phyloP scores from a whole-genome alignment of 2,113 vertebrate genomes.

The Podiceps cristatus region DNA sequence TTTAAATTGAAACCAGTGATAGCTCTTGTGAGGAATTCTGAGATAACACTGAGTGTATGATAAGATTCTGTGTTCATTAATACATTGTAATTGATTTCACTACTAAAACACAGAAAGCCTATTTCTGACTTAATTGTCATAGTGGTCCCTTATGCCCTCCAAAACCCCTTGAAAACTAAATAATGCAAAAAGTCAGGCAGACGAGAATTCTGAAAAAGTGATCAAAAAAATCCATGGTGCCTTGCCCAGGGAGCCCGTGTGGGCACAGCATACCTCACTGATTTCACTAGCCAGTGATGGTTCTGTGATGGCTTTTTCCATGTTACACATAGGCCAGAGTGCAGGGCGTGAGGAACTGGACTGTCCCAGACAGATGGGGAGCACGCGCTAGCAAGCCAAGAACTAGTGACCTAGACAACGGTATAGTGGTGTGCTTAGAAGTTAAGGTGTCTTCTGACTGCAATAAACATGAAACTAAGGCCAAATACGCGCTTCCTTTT shows the following conservation, averaged over 20 bases:
- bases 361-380: background rate
- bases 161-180: background rate
- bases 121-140: background rate
- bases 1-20: background rate
- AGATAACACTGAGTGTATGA: background rate
- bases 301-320: background rate
- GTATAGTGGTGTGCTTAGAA: background rate
- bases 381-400: background rate
- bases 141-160: background rate
- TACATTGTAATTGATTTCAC: background rate
- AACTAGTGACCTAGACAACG: background rate
- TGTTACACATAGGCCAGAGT: background rate
- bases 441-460: background rate
- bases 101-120: background rate
- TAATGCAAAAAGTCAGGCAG: background rate
- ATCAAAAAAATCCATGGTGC: background rate
- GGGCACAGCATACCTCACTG: background rate
- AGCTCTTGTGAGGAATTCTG: background rate
- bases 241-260: background rate
- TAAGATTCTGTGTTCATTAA: background rate
- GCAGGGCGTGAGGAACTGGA: background rate
- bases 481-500: background rate
- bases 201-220: background rate
- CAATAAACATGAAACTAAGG: background rate
- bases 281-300: background rate